Evolutionary conservation across 2,888 invertebrate species (phyloP).

Genomic region (Epistrophe eligans): DNA sequence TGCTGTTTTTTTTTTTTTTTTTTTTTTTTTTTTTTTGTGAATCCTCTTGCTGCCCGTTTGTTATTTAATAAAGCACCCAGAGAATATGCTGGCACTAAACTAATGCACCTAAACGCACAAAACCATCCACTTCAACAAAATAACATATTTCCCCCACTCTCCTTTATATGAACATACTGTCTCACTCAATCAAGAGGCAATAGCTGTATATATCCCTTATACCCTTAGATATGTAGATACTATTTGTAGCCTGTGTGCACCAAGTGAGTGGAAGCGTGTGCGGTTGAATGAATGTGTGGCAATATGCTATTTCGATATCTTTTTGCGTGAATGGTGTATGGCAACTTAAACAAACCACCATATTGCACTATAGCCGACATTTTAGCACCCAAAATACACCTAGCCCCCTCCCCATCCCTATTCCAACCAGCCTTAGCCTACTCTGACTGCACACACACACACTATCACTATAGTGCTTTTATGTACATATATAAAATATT

Average conservation of each 20-base stretch:
- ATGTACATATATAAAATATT: slow-evolving; percentile 61
- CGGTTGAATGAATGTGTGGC: slow-evolving; percentile 38
- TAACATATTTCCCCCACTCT: slow-evolving; percentile 35
- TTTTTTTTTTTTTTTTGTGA: slow-evolving; percentile 36
- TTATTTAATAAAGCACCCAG: slow-evolving; percentile 69
- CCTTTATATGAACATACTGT: slow-evolving; percentile 9
- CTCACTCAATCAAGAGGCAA: slow-evolving; percentile 38
- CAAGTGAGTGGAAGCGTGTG: slow-evolving; percentile 21
- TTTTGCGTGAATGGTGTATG: slow-evolving; percentile 49
- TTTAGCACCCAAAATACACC: slow-evolving; percentile 34
- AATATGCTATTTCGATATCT: slow-evolving; percentile 34
- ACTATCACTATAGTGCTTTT: slow-evolving; percentile 41
- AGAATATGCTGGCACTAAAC: slow-evolving; percentile 73
- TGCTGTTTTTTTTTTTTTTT: slow-evolving; percentile 32
- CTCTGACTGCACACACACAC: slow-evolving; percentile 17
- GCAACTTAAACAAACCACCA: slow-evolving; percentile 16
- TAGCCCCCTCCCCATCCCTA: background rate
- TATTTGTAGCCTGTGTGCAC: slow-evolving; percentile 11
- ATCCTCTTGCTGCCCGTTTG: slow-evolving; percentile 42
- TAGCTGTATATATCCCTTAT: slow-evolving; percentile 7
- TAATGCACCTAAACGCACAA: slow-evolving; percentile 74
- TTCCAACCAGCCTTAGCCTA: too few species aligned
- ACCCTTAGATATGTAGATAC: slow-evolving; percentile 1
- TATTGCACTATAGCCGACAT: slow-evolving; percentile 23
- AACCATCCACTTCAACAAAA: slow-evolving; percentile 46